A percentile compares a stretch with the other conserved stretches of the same genome.
phyloP scores from a whole-genome alignment of 2,888 invertebrate species.

The Diarsia mendica region DNA sequence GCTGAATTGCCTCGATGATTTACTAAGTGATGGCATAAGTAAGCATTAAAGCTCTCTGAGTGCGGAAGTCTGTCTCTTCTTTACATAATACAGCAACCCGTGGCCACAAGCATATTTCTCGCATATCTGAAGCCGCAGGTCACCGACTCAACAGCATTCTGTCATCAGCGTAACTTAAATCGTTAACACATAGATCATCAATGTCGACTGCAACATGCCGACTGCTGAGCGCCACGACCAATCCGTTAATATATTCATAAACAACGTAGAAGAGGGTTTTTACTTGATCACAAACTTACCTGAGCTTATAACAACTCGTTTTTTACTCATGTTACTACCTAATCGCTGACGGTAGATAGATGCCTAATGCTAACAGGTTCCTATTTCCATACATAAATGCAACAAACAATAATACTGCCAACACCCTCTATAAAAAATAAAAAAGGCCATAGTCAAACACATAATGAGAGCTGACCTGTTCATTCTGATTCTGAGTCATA shows the following conservation, averaged over 20 bases:
- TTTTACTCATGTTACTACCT: background rate
- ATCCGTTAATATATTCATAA: too few species aligned
- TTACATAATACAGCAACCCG: background rate
- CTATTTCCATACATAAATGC: background rate
- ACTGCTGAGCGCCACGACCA: background rate
- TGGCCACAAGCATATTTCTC: background rate
- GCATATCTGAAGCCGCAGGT: background rate
- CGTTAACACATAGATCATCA: background rate
- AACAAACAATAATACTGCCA: background rate
- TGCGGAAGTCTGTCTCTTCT: too few species aligned
- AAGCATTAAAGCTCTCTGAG: too few species aligned
- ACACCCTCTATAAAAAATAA: background rate
- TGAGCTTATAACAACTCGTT: background rate
- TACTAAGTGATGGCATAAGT: too few species aligned
- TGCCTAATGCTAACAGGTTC: background rate
- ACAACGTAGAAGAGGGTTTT: background rate
- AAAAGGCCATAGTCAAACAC: background rate
- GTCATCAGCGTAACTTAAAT: background rate
- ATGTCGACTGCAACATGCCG: background rate
- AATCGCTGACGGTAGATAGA: background rate
- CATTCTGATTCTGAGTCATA: too few species aligned
- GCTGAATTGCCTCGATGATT: too few species aligned
- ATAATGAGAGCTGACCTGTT: background rate
- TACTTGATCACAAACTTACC: background rate
- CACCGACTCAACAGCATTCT: background rate